A percentile compares a stretch with the other conserved stretches of the same genome.
phyloP scores from a whole-genome alignment of 2,797 vertebrate species.

The Podarcis lilfordi region DNA sequence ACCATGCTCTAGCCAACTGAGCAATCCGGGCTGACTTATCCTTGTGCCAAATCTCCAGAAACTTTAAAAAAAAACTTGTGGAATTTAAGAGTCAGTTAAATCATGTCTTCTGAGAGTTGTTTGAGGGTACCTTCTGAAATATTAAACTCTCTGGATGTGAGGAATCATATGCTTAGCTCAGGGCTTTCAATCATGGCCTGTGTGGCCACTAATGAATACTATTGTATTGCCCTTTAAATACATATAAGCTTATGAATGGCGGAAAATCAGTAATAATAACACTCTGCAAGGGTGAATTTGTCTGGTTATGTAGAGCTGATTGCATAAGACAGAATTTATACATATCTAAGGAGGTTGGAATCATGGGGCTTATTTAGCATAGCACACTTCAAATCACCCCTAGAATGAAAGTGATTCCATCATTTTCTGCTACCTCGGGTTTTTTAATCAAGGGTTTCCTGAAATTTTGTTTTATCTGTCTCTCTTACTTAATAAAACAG shows the following conservation, averaged over 20 bases:
- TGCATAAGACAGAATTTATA: background rate
- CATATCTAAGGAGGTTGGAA: background rate
- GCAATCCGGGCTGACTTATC: background rate
- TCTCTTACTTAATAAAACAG: background rate
- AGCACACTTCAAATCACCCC: background rate
- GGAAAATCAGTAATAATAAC: background rate
- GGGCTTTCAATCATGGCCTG: background rate
- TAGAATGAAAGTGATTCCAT: background rate
- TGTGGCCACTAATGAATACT: background rate
- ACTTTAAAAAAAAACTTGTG: too few relatives aligned
- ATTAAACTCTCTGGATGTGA: background rate
- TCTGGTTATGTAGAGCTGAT: background rate
- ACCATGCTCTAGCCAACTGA: too few relatives aligned
- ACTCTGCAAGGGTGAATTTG: background rate
- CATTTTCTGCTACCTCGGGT: background rate
- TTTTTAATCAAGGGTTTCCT: conserved; percentile 10
- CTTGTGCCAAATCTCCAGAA: background rate
- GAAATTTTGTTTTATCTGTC: background rate
- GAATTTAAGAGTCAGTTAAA: background rate
- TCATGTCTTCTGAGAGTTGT: background rate
- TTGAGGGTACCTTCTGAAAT: too few relatives aligned
- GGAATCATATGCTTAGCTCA: background rate
- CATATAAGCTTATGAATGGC: background rate
- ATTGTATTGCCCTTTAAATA: background rate
- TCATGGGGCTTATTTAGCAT: background rate